phyloP scores from a whole-genome alignment of 37 sponge, comb jelly and placozoan species.

The Trichoplax adhaerens region DNA sequence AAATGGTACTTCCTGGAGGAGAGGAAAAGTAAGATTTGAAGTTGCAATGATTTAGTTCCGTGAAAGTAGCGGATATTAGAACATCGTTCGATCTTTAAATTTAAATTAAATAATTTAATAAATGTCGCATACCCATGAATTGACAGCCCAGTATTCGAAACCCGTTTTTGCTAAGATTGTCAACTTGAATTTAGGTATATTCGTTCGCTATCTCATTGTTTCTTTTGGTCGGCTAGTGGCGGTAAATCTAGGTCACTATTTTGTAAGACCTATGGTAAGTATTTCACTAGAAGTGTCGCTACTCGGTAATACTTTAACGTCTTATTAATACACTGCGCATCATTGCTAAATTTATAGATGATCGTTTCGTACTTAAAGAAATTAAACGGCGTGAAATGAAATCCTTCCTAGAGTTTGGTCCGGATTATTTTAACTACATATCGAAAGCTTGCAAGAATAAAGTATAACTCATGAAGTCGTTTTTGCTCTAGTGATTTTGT shows the following conservation, averaged over 20 bases:
- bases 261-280: conserved; percentile 70
- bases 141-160: not conserved
- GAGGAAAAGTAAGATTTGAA: conserved; percentile 43
- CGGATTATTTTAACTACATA: conserved; percentile 56
- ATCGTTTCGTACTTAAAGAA: conserved; percentile 87
- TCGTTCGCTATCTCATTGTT: conserved; percentile 72
- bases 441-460: conserved; percentile 25
- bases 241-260: conserved; percentile 84
- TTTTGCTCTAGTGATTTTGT: no score
- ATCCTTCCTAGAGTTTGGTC: conserved; percentile 55
- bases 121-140: not conserved
- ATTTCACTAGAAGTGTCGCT: not conserved
- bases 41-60: not conserved
- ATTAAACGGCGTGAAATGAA: conserved; percentile 64
- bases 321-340: not conserved
- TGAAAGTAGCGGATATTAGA: not conserved
- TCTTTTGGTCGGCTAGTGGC: conserved; percentile 74
- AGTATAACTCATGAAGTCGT: conserved; percentile 11
- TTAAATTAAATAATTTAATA: not conserved
- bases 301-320: not conserved
- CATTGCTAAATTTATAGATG: conserved; percentile 29
- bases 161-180: not conserved
- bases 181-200: conserved; percentile 30
- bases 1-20: conserved; percentile 61
- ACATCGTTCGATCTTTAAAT: not conserved